Base-by-base conservation (phyloP, 1,140 invertebrate species). In the Drosophila arizonae region DNA sequence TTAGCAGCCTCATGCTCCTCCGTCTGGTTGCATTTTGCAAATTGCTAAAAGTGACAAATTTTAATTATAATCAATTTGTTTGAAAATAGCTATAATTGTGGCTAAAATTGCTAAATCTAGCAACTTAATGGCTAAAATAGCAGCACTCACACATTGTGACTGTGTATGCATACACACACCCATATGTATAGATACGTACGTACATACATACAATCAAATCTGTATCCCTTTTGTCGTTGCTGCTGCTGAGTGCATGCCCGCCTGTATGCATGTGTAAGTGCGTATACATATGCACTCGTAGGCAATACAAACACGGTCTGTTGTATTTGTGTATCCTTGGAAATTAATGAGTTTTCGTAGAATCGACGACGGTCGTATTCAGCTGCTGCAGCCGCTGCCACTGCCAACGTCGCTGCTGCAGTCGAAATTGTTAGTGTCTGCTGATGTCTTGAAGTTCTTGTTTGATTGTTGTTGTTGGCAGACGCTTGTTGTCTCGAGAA, bases 321-420 rank as follows among this genome's bases (percentile, higher is more conserved):
- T 17, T 55, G 62, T 69, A 50, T 63, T 39, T 65, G 67, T 62
- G 68, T 77, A 84, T 84, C 73, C 73, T 84, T 84, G 73, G 63
- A 84, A 84, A 79, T 84, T 79, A 84, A 84, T 84, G 70, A 79
- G 66, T 79, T 79, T 84, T 84, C 80, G 63, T 68, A 67, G 80
- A 82, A 84, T 81, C 70, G 50, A 48, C 57, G 28, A 45, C 41
- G 58, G 55, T 54, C 63, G 48, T 46, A 60, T 64, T 74, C 48
- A 61, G 11, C 39, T 13, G 39, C 41, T 13, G 41, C 43, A 15
- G 4, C 10, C 17, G 36, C 24, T 5, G 36, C 51, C 26, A 9
- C 13, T 11, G 26, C 41, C 17, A 10, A 24, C 21, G 21, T 21
- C 5, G 39, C 46, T 51, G 60, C 30, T 15, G 30, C 41, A 24